phyloP scores from a whole-genome alignment of 2,888 invertebrate species.

The Dendrolimus pini region DNA sequence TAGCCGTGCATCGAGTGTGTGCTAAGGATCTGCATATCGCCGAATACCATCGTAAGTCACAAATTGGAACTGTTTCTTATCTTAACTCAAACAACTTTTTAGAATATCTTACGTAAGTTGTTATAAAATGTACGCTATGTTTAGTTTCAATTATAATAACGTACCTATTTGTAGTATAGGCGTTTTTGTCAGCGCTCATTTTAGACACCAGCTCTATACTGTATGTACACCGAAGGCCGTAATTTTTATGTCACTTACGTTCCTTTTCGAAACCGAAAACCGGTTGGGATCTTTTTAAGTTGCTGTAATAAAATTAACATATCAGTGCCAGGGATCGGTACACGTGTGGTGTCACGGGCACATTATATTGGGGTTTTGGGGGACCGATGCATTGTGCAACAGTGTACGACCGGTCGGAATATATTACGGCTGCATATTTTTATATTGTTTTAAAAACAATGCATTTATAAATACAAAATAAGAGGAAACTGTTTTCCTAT shows the following conservation, averaged over 20 bases:
- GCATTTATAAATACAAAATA: background rate
- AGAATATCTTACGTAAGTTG: slow-evolving; percentile 19
- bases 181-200: slow-evolving; percentile 33
- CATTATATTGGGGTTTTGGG: background rate
- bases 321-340: slow-evolving; percentile 56
- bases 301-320: slow-evolving; percentile 72
- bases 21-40: slow-evolving; percentile 37
- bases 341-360: slow-evolving; percentile 26
- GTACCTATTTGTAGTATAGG: slow-evolving; percentile 15
- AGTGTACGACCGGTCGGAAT: background rate
- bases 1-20: slow-evolving; percentile 40
- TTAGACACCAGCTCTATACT: slow-evolving; percentile 26
- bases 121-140: slow-evolving; percentile 34
- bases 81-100: slow-evolving; percentile 27
- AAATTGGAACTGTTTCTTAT: slow-evolving; percentile 22
- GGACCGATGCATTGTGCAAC: background rate
- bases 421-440: background rate
- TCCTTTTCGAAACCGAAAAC: slow-evolving; percentile 65
- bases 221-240: slow-evolving; percentile 46
- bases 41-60: slow-evolving; percentile 51
- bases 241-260: slow-evolving; percentile 62
- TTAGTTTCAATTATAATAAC: slow-evolving; percentile 23
- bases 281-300: slow-evolving; percentile 63
- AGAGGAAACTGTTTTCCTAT: background rate
- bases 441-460: background rate